phyloP scores from a whole-genome alignment of 2,888 invertebrate genomes.

The Archaeoteleia sp. region DNA sequence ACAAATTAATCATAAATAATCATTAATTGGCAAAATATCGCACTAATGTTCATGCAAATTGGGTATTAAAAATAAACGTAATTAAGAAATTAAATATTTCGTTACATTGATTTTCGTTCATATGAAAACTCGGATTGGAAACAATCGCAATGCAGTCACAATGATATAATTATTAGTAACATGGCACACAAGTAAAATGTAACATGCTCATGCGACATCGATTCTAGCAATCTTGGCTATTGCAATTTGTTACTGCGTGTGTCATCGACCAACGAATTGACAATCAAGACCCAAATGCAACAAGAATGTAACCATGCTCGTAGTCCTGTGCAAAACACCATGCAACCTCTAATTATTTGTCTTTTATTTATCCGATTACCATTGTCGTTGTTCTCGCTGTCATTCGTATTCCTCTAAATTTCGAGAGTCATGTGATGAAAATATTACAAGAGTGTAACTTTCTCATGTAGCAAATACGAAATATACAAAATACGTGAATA shows the following conservation, averaged over 20 bases:
- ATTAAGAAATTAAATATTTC: neutral
- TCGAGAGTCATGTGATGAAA: slow-evolving; percentile 61
- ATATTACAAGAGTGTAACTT: slow-evolving; percentile 50
- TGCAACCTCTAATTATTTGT: slow-evolving; percentile 59
- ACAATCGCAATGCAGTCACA: too few relatives aligned
- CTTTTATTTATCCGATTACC: slow-evolving; percentile 64
- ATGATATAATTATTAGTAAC: neutral
- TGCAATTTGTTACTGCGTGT: neutral
- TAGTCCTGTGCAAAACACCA: slow-evolving; percentile 56
- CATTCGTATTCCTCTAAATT: slow-evolving; percentile 63
- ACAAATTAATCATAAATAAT: too few relatives aligned
- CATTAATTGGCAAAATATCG: too few relatives aligned
- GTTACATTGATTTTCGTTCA: too few relatives aligned
- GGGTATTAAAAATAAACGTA: neutral
- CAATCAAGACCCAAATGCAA: slow-evolving; percentile 17
- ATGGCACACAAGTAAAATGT: neutral
- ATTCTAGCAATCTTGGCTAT: neutral
- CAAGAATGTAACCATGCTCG: slow-evolving; percentile 35
- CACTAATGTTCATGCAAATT: too few relatives aligned
- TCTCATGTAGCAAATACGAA: slow-evolving; percentile 10
- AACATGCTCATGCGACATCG: slow-evolving; percentile 9
- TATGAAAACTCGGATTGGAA: too few relatives aligned
- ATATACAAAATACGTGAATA: slow-evolving; percentile 1
- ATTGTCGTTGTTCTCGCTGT: slow-evolving; percentile 67
- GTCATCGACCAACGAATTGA: neutral